Percentiles rank a stretch among this genome's conserved stretches.
phyloP scores from a whole-genome alignment of 1,140 invertebrate species.

The Halyomorpha halys region DNA sequence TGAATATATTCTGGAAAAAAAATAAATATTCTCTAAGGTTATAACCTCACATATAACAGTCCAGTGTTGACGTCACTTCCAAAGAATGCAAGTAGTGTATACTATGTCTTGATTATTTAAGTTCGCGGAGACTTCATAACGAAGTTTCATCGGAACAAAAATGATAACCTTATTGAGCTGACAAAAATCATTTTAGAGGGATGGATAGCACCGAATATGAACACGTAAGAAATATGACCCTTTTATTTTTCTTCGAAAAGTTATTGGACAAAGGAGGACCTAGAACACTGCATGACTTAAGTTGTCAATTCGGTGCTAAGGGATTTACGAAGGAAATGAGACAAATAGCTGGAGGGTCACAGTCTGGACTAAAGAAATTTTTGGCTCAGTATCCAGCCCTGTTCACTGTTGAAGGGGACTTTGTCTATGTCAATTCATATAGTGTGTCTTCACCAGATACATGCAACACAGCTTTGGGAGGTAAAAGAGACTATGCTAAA shows the following conservation, averaged over 20 bases:
- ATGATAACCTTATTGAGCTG: not conserved
- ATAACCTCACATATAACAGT: slow-evolving; percentile 16
- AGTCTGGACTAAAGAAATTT: slow-evolving; percentile 86
- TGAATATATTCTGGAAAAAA: too few species aligned
- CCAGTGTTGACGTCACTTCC: slow-evolving; percentile 21
- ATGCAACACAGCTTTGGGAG: slow-evolving; percentile 33
- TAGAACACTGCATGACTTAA: slow-evolving; percentile 87
- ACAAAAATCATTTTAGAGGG: not conserved
- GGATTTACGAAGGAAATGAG: slow-evolving; percentile 92
- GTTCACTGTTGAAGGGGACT: slow-evolving; percentile 83
- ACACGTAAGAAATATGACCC: slow-evolving; percentile 81
- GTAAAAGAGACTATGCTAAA: slow-evolving; percentile 73
- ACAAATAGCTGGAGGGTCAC: slow-evolving; percentile 87
- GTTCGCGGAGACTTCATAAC: not conserved
- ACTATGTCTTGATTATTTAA: slow-evolving; percentile 21
- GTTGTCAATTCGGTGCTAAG: slow-evolving; percentile 92
- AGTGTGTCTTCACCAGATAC: slow-evolving; percentile 39
- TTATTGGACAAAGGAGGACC: slow-evolving; percentile 87
- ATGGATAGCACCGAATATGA: slow-evolving; percentile 93
- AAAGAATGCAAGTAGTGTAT: slow-evolving; percentile 21
- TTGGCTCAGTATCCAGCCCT: slow-evolving; percentile 81
- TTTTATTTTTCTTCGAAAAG: slow-evolving; percentile 91
- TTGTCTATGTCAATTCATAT: slow-evolving; percentile 77
- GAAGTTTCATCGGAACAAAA: not conserved
- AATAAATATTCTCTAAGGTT: too few species aligned